A percentile compares a stretch with the other conserved stretches of the same genome.
Evolutionary conservation across 2,888 invertebrate genomes (phyloP).

Genomic region (Epinotia bilunana): DNA sequence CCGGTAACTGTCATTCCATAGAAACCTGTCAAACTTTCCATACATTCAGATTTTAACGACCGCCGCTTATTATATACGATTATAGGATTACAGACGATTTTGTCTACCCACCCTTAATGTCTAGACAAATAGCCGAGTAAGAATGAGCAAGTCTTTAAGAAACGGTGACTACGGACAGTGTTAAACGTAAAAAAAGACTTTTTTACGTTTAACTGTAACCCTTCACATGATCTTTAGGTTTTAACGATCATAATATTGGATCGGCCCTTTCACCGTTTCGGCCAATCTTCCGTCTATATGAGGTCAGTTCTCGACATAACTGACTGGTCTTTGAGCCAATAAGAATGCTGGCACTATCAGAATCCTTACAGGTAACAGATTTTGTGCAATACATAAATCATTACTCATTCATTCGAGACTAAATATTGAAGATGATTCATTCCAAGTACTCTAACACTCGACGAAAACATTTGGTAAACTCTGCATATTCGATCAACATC

Average conservation of each 20-base stretch:
- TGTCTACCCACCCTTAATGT: too few relatives aligned
- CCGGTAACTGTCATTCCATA: too few relatives aligned
- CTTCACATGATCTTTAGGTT: slow-evolving; percentile 9
- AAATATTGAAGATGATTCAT: slow-evolving; percentile 20
- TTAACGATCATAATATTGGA: neutral
- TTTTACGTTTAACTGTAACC: neutral
- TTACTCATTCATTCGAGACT: neutral
- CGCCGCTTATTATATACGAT: too few relatives aligned
- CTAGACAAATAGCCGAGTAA: neutral
- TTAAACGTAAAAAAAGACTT: neutral
- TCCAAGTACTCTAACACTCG: slow-evolving; percentile 7
- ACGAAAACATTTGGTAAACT: slow-evolving; percentile 21
- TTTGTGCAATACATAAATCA: neutral
- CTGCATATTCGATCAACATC: slow-evolving; percentile 31
- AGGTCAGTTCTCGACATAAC: neutral
- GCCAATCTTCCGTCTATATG: neutral
- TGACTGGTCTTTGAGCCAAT: neutral
- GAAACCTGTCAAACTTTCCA: too few relatives aligned
- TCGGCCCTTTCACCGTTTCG: neutral
- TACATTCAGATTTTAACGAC: too few relatives aligned
- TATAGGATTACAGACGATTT: too few relatives aligned
- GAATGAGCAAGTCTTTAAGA: neutral
- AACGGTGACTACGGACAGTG: neutral
- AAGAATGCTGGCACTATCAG: neutral
- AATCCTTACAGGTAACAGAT: neutral